Conservation (phyloP, 2,797 vertebrate genomes). For the Pseudochaenichthys georgianus region DNA sequence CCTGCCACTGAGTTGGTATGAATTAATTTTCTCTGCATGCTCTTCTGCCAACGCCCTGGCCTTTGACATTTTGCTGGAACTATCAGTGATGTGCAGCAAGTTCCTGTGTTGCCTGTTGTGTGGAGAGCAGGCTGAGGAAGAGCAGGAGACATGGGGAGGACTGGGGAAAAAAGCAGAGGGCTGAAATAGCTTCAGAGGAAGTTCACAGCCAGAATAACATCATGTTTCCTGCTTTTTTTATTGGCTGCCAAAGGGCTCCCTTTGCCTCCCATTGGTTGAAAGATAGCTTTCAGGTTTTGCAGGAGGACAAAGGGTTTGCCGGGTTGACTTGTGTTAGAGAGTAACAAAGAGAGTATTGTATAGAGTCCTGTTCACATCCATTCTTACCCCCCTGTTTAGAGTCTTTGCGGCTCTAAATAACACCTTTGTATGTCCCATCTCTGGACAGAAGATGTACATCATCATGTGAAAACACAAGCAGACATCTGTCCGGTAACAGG, state of each 20-base stretch:
- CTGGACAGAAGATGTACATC: constrained; percentile 40
- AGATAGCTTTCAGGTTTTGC: constrained; percentile 57
- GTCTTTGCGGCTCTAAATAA: constrained; percentile 57
- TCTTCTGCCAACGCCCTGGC: constrained; percentile 35
- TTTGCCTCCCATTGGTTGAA: constrained; percentile 66
- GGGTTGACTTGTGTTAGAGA: constrained; percentile 59
- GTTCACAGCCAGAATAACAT: constrained; percentile 71
- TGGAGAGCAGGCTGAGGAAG: constrained; percentile 44
- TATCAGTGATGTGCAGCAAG: constrained; percentile 44
- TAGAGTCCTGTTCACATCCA: constrained; percentile 33
- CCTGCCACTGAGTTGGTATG: constrained; percentile 64
- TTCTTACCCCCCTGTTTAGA: constrained; percentile 35
- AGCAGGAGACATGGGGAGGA: constrained; percentile 55
- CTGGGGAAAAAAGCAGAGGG: constrained; percentile 57
- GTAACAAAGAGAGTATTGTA: constrained; percentile 72
- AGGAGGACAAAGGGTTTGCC: constrained; percentile 69
- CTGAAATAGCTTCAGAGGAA: constrained; percentile 71
- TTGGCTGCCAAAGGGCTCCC: constrained; percentile 65
- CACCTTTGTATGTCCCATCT: constrained; percentile 48
- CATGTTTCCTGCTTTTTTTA: constrained; percentile 68
- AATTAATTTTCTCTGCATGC: constrained; percentile 58
- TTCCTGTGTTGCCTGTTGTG: constrained; percentile 57
- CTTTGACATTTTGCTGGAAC: constrained; percentile 54
- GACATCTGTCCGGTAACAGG: constrained; percentile 65
- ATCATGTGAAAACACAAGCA: constrained; percentile 36